Evolutionary conservation across 2,797 vertebrate genomes (phyloP).

Genomic region (Lepus townsendii): DNA sequence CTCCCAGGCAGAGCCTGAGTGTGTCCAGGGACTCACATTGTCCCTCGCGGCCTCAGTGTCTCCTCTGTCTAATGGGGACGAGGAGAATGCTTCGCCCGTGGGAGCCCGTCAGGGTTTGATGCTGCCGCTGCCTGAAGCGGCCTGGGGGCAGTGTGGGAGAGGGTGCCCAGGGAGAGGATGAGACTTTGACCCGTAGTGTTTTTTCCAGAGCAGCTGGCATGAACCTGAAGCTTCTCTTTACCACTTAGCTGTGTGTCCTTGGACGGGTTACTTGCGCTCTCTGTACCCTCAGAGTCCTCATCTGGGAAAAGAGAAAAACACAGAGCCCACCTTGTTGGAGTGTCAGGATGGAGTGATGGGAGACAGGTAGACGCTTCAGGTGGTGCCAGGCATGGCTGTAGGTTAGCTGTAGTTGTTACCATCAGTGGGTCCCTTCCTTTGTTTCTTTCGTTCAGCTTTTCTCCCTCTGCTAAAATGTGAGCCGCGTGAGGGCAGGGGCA

Average conservation of each 20-base stretch:
- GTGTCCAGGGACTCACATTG: not conserved
- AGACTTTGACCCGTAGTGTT: not conserved
- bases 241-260: not conserved
- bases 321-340: not conserved
- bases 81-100: not conserved
- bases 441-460: not conserved
- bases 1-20: not conserved
- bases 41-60: not conserved
- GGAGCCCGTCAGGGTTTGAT: not conserved
- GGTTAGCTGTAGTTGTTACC: not conserved
- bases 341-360: not conserved
- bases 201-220: not conserved
- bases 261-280: not conserved
- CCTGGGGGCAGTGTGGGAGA: not conserved
- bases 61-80: not conserved
- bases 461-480: not conserved
- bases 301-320: not conserved
- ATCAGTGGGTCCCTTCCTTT: not conserved
- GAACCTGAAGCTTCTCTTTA: not conserved
- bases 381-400: not conserved
- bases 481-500: not conserved
- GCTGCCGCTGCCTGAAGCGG: accelerated
- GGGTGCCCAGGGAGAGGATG: too few species aligned
- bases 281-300: not conserved
- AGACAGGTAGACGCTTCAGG: not conserved